Evolutionary conservation across 2,113 vertebrate genomes (phyloP).

Genomic region (Nibea albiflora): DNA sequence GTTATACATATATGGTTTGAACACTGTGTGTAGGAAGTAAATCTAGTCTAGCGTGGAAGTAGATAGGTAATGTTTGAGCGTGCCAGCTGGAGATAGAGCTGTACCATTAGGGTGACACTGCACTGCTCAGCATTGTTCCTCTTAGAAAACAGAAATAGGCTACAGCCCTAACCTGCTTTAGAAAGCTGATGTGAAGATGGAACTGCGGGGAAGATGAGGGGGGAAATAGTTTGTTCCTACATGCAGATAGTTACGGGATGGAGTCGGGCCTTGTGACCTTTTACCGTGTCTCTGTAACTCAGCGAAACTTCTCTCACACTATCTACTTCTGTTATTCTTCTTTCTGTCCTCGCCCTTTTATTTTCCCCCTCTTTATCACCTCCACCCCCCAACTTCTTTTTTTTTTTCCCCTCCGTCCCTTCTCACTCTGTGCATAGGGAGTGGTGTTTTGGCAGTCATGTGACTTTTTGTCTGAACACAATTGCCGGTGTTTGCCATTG

Average conservation of each 20-base stretch:
- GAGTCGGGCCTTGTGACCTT: conserved; percentile 8
- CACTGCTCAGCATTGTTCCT: conserved; percentile 32
- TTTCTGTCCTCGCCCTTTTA: not conserved
- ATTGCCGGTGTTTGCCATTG: conserved; percentile 84
- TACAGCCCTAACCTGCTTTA: not conserved
- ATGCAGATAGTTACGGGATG: not conserved
- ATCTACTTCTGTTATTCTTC: not conserved
- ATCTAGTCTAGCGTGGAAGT: conserved; percentile 2
- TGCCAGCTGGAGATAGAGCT: conserved; percentile 11
- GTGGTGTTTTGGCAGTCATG: conserved; percentile 81
- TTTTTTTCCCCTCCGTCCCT: conserved; percentile 10
- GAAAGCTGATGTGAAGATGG: not conserved
- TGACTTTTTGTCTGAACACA: conserved; percentile 85
- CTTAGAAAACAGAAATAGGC: conserved; percentile 17
- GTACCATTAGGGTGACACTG: conserved; percentile 32
- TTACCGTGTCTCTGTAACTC: conserved; percentile 11
- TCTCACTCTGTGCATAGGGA: conserved; percentile 63
- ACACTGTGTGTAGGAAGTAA: not conserved
- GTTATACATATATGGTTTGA: not conserved
- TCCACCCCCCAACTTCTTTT: conserved; percentile 19
- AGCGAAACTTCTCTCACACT: not conserved
- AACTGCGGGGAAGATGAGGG: conserved; percentile 23
- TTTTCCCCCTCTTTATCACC: conserved; percentile 1
- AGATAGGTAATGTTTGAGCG: conserved; percentile 9
- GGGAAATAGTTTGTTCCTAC: conserved; percentile 28